phyloP scores from a whole-genome alignment of 1,140 invertebrate species.

The Oryctes rhinoceros region DNA sequence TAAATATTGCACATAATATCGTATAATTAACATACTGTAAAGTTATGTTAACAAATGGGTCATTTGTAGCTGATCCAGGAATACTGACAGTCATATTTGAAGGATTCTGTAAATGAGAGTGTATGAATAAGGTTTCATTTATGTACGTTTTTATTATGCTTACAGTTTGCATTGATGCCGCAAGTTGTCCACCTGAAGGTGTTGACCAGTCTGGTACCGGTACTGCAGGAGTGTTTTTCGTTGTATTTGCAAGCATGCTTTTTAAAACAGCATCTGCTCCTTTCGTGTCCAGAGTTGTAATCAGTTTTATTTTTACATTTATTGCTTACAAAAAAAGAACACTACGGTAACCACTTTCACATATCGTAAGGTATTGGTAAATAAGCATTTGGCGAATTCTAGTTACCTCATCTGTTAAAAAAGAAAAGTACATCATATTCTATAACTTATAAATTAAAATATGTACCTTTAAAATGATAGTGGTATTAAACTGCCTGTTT shows the following conservation, averaged over 20 bases:
- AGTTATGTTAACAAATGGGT: constrained; percentile 57
- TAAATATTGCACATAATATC: constrained; percentile 42
- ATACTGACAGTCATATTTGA: constrained; percentile 53
- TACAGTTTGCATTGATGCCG: not conserved
- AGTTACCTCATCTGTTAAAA: not conserved
- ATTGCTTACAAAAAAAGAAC: not conserved
- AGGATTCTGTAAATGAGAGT: not conserved
- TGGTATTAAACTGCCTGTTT: not conserved
- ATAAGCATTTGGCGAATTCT: not conserved
- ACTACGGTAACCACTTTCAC: not conserved
- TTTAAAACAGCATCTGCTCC: constrained; percentile 51
- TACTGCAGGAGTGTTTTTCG: constrained; percentile 55
- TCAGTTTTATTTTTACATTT: not conserved
- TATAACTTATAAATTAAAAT: not conserved
- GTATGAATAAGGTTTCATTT: not conserved
- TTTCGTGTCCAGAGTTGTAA: constrained; percentile 43
- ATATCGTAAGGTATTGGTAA: not conserved
- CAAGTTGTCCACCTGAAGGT: constrained; percentile 4
- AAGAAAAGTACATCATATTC: not conserved
- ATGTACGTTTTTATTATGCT: not conserved
- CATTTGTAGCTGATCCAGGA: constrained; percentile 53
- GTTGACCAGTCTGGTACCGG: constrained; percentile 57
- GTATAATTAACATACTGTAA: constrained; percentile 52
- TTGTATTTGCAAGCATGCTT: constrained; percentile 54
- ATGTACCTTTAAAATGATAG: not conserved